Conservation (phyloP, 1,140 invertebrate genomes). For the Rhizoglyphus robini region DNA sequence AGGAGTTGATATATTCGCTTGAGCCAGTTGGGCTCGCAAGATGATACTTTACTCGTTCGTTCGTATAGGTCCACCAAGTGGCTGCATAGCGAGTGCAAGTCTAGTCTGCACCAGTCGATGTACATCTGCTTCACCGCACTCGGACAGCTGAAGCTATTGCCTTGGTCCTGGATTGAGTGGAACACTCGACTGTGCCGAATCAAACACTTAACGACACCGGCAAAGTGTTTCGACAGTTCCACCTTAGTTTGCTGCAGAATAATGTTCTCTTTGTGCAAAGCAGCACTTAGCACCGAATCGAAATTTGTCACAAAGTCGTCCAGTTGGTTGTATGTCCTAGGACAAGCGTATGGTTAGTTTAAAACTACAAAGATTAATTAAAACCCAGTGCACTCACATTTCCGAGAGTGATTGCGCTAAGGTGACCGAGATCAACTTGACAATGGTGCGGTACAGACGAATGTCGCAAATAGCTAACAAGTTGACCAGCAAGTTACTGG, state of each 20-base stretch:
- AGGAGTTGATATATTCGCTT: neutral
- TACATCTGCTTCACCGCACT: neutral
- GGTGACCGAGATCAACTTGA: conserved; percentile 39
- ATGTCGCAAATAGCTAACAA: conserved; percentile 42
- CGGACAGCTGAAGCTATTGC: neutral
- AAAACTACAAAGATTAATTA: conserved; percentile 4
- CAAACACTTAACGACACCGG: neutral
- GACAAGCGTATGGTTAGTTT: neutral
- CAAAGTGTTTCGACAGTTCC: conserved; percentile 5
- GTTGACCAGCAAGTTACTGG: conserved; percentile 35
- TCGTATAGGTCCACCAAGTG: conserved; percentile 28
- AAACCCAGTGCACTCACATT: conserved; percentile 29
- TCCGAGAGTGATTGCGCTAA: conserved; percentile 36
- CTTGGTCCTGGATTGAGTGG: neutral
- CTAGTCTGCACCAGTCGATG: neutral
- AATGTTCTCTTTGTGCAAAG: neutral
- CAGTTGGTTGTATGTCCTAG: neutral
- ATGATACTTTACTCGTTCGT: neutral
- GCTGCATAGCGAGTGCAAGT: neutral
- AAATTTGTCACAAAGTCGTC: neutral
- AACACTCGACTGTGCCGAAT: neutral
- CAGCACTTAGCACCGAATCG: conserved; percentile 2
- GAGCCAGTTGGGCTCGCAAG: neutral
- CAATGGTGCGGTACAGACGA: conserved; percentile 42
- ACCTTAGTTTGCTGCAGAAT: neutral